Evolutionary conservation across 2,888 invertebrate species (phyloP).

Genomic region (Lasioglossum figueresi): DNA sequence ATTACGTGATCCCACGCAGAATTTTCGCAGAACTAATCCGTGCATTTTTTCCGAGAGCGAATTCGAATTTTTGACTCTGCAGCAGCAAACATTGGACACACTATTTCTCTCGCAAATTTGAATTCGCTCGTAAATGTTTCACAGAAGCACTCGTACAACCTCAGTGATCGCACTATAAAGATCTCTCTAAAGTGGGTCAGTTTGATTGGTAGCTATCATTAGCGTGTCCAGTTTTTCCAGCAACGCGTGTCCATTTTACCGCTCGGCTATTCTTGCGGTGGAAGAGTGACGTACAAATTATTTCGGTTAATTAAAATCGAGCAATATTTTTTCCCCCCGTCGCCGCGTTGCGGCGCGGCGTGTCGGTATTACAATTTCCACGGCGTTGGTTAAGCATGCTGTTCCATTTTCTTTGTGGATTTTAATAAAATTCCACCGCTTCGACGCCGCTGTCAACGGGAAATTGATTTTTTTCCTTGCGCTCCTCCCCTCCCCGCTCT

Average conservation of each 20-base stretch:
- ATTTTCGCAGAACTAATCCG: background rate
- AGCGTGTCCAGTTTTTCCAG: background rate
- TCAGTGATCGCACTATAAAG: background rate
- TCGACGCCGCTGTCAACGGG: background rate
- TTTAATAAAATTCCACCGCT: conserved; percentile 41
- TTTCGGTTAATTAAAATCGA: conserved; percentile 7
- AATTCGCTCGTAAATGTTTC: background rate
- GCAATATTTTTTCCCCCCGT: background rate
- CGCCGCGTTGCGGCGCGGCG: background rate
- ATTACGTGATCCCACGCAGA: background rate
- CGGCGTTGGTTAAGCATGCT: conserved; percentile 17
- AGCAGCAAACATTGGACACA: background rate
- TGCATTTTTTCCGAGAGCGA: background rate
- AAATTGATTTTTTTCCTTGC: conserved; percentile 18
- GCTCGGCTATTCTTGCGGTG: background rate
- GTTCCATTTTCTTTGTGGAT: conserved; percentile 33
- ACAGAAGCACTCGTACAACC: background rate
- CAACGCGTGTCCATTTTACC: background rate
- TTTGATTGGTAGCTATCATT: background rate
- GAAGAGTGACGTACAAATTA: background rate
- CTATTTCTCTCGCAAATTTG: too few relatives aligned
- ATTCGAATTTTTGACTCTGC: background rate
- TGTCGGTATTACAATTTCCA: conserved; percentile 35
- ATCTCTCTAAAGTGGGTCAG: background rate
- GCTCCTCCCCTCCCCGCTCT: background rate